Conservation (phyloP, 2,888 invertebrate species). For the Lithosia quadra region DNA sequence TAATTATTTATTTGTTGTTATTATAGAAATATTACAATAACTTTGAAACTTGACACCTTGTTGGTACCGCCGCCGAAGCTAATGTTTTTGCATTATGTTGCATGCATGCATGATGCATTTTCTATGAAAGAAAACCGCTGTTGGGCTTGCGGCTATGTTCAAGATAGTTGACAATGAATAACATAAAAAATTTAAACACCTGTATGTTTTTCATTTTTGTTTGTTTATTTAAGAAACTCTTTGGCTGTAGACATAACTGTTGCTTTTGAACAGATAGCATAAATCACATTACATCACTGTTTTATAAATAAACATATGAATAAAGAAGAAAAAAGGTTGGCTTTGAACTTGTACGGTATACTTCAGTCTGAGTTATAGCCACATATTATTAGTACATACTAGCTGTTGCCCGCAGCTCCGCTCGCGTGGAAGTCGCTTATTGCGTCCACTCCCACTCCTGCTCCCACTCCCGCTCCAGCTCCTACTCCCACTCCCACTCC, state of each 20-base stretch:
- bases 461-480: too few relatives aligned
- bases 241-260: neutral
- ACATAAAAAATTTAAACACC: neutral
- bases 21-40: neutral
- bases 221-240: neutral
- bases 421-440: too few relatives aligned
- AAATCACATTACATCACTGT: neutral
- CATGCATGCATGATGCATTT: too few relatives aligned
- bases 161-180: too few relatives aligned
- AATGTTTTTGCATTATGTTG: neutral
- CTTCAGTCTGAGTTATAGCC: neutral
- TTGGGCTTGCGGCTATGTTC: too few relatives aligned
- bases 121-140: too few relatives aligned
- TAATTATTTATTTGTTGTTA: neutral
- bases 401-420: too few relatives aligned
- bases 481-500: too few relatives aligned
- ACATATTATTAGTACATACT: neutral
- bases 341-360: neutral
- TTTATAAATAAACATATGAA: neutral
- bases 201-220: neutral
- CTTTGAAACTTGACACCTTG: neutral
- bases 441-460: too few relatives aligned
- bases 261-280: neutral
- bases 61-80: too few relatives aligned
- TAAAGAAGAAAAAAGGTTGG: neutral